phyloP scores from a whole-genome alignment of 2,888 invertebrate genomes.

The Euclidia mi region DNA sequence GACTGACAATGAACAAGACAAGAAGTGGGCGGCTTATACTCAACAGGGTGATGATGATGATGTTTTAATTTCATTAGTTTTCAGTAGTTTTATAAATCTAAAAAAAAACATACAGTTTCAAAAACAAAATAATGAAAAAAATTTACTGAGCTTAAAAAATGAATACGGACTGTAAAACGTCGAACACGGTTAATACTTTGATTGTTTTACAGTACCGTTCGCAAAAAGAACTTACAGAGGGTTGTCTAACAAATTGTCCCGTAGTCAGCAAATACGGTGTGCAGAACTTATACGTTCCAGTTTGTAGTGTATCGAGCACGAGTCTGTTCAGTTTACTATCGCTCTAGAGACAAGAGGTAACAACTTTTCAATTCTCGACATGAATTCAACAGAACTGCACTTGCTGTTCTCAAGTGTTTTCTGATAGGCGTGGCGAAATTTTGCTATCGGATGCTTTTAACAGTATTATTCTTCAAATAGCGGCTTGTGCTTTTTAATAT shows the following conservation, averaged over 20 bases:
- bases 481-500: too few relatives aligned
- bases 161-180: too few relatives aligned
- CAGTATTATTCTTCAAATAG: too few relatives aligned
- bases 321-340: conserved; percentile 10
- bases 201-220: neutral
- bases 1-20: too few relatives aligned
- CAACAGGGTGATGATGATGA: too few relatives aligned
- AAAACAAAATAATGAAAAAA: too few relatives aligned
- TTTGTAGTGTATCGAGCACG: conserved; percentile 27
- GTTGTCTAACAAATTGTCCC: conserved; percentile 9
- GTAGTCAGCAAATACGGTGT: conserved; percentile 18
- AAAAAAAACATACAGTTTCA: too few relatives aligned
- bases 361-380: conserved; percentile 42
- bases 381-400: conserved; percentile 36
- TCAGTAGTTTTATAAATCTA: too few relatives aligned
- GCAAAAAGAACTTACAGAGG: neutral
- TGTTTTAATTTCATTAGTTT: too few relatives aligned
- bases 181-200: too few relatives aligned
- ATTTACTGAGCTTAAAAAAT: too few relatives aligned
- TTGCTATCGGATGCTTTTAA: conserved; percentile 18
- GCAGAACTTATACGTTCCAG: conserved; percentile 21
- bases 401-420: conserved; percentile 15
- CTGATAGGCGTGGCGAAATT: conserved; percentile 20
- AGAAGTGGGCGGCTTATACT: too few relatives aligned
- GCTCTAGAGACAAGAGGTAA: conserved; percentile 34